Conservation (phyloP, 2,113 vertebrate genomes). For the Ophthalmolycus amberensis region DNA sequence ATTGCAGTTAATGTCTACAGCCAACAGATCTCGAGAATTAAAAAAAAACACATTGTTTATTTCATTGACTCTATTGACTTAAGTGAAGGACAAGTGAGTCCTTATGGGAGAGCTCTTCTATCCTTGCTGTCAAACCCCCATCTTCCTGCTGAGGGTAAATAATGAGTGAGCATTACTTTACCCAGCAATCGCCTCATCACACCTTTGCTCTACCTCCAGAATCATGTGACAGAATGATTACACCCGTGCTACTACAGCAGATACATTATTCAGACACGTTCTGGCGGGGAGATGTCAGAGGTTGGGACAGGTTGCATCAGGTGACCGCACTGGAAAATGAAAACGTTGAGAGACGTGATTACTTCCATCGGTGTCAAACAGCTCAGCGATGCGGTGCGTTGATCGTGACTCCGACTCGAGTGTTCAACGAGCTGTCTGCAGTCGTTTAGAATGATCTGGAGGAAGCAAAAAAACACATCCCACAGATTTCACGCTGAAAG, state of each 20-base stretch:
- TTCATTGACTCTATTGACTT: too few species aligned
- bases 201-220: not conserved
- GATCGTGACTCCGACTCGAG: not conserved
- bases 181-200: not conserved
- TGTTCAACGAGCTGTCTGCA: not conserved
- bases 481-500: not conserved
- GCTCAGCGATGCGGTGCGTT: not conserved
- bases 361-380: slow-evolving; percentile 24
- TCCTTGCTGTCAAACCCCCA: not conserved
- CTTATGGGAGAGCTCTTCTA: not conserved
- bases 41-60: too few species aligned
- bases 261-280: slow-evolving; percentile 17
- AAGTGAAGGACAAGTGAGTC: not conserved
- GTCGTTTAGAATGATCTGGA: not conserved
- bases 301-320: not conserved
- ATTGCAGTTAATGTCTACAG: too few species aligned
- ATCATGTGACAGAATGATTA: not conserved
- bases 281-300: slow-evolving; percentile 2
- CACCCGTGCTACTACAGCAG: not conserved
- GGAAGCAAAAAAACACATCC: not conserved
- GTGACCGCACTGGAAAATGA: slow-evolving; percentile 11
- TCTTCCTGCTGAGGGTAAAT: not conserved
- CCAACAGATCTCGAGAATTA: too few species aligned
- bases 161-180: not conserved
- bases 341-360: slow-evolving; percentile 15